Base-by-base conservation (phyloP, 92 coral and sea anemone genomes). In the Bergia puertoricense region DNA sequence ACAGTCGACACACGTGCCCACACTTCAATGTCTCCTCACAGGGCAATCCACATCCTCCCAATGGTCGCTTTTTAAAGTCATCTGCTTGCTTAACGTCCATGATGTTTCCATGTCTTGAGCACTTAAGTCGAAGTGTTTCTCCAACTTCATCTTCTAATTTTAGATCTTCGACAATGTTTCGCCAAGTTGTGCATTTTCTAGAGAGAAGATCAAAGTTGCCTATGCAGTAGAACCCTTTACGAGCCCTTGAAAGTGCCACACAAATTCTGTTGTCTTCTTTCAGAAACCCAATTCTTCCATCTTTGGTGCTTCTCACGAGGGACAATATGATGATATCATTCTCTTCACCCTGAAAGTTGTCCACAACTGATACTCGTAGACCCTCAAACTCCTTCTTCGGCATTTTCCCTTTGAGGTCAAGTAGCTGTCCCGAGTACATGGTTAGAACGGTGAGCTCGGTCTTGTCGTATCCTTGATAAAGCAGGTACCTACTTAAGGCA, bases 1-100 rank as follows among this genome's bases (percentile, higher is more conserved):
- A 82, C 90, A 41, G 80, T 10, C 92, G 54, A 71, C 98, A 94
- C 40, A 74, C 85, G 72, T 94, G 98, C 37, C 93, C 95, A 82
- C 98, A 94, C 44, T 71, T 74, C 67, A 93, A 73, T 50, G 86
- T 91, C 42, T 80, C 83, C 30, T 88, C 88, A 50, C 94, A 92
- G 1, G 87, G 86, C 15, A 73, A 66, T 16, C 89, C 86, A 80
- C 94, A 92, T 7, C 94, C 94, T 80, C 94, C 94, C 66, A 85
- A 80, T 59, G 91, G 89, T 4, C 88, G 84, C 75, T 89, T 92
- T 67, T 86, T 86, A 59, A 92, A 89, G 51, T 92, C 94, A 2
- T 92, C 86, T 22, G 86, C 94, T 80, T 85, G 86, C 16, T 85
- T 81, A 18, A 88, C 91, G 36, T 82, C 88, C 11, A 81, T 77